Evolutionary conservation across 1,140 invertebrate genomes (phyloP), one percentile per base, ranked within the genome.

Genomic region (Saccostrea echinata): DNA sequence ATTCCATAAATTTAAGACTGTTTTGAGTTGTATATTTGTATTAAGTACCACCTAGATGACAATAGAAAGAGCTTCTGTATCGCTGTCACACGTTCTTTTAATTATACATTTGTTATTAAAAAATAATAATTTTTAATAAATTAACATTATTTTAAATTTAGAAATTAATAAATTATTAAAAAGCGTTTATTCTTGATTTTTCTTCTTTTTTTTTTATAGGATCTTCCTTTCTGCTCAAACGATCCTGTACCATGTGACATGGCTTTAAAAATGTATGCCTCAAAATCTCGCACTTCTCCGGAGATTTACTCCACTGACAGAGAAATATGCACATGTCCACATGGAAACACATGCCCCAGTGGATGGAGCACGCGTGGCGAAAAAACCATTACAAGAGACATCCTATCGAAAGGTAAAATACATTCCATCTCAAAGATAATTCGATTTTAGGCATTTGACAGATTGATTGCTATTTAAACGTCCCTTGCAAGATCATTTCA

Each of bases 291-390:
- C 24, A 76, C 11, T 27, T 76, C 68, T 76, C 68, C 24, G 0
- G 68, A 33, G 27, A 76, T 76, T 27, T 76, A 76, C 68, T 30
- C 24, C 68, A 76, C 68, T 4, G 68, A 76, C 27, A 76, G 12
- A 33, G 24, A 76, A 18, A 76, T 76, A 13, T 76, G 68, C 33
- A 76, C 68, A 12, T 76, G 68, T 30, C 68, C 68, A 11, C 8
- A 76, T 76, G 68, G 68, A 76, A 76, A 76, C 68, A 76, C 68
- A 11, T 76, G 68, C 33, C 68, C 68, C 13, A 76, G 68, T 12
- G 68, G 68, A 2, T 76, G 68, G 68, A 76, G 24, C 16, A 76
- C 68, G 3, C 68, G 27, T 6, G 68, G 68, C 2, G 68, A 76
- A 16, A 76, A 76, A 76, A 33, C 68, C 27, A 76, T 76, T 18